Base-by-base conservation (phyloP, 2,797 vertebrate genomes). In the Myioborus miniatus region DNA sequence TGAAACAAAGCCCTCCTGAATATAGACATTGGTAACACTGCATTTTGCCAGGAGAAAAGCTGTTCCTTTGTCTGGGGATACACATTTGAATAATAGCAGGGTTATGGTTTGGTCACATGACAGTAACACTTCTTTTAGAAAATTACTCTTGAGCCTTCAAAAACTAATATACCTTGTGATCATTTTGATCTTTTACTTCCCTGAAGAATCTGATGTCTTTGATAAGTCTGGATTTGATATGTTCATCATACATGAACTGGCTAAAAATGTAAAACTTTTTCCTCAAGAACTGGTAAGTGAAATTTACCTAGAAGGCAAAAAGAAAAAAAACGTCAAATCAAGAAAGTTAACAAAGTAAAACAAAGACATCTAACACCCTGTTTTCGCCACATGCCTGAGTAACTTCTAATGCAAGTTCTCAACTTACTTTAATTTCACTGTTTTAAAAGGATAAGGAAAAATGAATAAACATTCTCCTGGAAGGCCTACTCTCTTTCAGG, bases 181-280 rank as follows among this genome's bases (percentile, higher is more conserved):
- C 99, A 56, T 99, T 99, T 98, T 99, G 99, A 97, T 99, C 99
- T 92, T 99, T 99, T 37, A 99, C 98, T 97, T 99, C 99, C 94
- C 99, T 98, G 97, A 99, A 99, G 98, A 99, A 99, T 63, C 99
- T 98, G 87, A 99, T 99, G 97, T 99, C 99, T 97, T 99, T 99
- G 97, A 99, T 99, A 95, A 99, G 98, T 82, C 99, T 98, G 95
- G 99, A 99, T 96, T 99, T 99, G 97, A 99, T 99, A 98, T 99
- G 99, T 87, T 99, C 99, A 69, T 99, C 99, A 50, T 99, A 99
- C 99, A 99, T 99, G 92, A 99, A 99, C 91, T 99, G 99, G 94
- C 99, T 99, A 97, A 99, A 99, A 96, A 99, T 99, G 97, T 99
- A 99, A 95, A 99, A 99, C 94, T 99, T 99, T 97, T 99, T 99